Base-by-base conservation (phyloP, 2,888 invertebrate species). In the Hedya salicella region DNA sequence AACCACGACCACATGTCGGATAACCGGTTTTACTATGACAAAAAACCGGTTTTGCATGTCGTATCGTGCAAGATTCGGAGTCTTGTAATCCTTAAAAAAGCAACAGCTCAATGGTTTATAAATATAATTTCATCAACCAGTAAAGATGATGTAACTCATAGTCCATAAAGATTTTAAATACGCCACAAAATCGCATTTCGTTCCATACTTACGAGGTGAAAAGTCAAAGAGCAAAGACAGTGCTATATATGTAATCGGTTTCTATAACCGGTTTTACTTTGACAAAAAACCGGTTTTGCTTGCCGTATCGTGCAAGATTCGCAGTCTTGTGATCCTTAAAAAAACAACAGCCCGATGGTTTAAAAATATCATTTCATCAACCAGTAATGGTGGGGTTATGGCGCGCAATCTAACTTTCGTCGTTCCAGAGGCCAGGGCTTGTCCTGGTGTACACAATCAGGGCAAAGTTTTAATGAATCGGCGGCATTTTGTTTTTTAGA, bases 381-480 rank as follows among this genome's bases (percentile, higher is more conserved):
- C 30, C 40, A 21, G 56, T 64, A 57, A 84, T 83, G 82, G 79
- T 76, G 78, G 79, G 73, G 76, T 67, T 66, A 70, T 67, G 68
- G 61, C 63, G n/a, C 16, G 53, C 71, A 71, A 71, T 71, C 71
- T 71, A 71, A 71, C 65, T 71, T 71, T 60, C 57, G 67, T 67
- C 69, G 69, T 71, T 69, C 32, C 52, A 11, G 48, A 44, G 42
- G 36, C 40, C 61, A 73, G 73, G 81, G 78, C 81, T 83, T 49
- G 48, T n/a, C 48, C 42, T 44, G 44, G 62, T 25, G 25, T 61
- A 50, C 57, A 57, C 63, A 57, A 79, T 84, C 85, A 80, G 72
- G 77, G 70, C 73, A 79, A 88, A 89, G 76, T 89, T 89, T 89
- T 88, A 89, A 89, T 89, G 87, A 89, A 88, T 87, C 81, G 83